Base-by-base conservation (phyloP, 2,888 invertebrate genomes). In the Ophion ellenae region DNA sequence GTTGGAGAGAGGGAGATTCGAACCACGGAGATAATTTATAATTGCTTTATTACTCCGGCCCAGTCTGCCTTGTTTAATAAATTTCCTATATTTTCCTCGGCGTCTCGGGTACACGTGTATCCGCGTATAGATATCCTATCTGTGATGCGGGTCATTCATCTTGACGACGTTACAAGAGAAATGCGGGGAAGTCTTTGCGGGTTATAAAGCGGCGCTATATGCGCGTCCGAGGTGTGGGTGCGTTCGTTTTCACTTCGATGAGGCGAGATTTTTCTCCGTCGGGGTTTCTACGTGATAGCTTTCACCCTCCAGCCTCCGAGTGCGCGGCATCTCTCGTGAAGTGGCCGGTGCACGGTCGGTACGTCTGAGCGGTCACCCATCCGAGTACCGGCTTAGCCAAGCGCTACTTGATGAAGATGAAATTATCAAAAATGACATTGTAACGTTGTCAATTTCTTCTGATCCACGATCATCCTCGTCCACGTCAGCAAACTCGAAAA, bases 211-310 rank as follows among this genome's bases (percentile, higher is more conserved):
- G 17, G 17, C 14, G 14, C 14, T 53, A 53, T 53, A 53, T 71
- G 36, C 53, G 64, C 36, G 40, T 74, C 45, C 57, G 57, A 81
- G 81, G 81, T 82, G 87, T 87, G 85, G 87, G 87, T 87, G 83
- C 74, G 87, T 86, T 82, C 83, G 87, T 88, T 88, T 88, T 87
- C 88, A 88, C 88, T 69, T 53, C 69, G 70, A 80, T 73, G 74
- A 75, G 77, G 85, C 82, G 73, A 76, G 24, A 69, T 82, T 81
- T 79, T 86, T 82, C 75, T 61, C 61, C 66, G 77, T 79, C 67
- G 61, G 36, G 17, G 47, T 75, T 24, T 66, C 47, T 73, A 47
- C 66, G 64, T 73, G 67, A 83, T 85, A 83, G 87, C 87, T 88
- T 88, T 88, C 88, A 88, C 86, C 84, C 87, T 87, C 69, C 69